Evolutionary conservation across 2,113 vertebrate genomes (phyloP).

Genomic region (Paramisgurnus dabryanus): DNA sequence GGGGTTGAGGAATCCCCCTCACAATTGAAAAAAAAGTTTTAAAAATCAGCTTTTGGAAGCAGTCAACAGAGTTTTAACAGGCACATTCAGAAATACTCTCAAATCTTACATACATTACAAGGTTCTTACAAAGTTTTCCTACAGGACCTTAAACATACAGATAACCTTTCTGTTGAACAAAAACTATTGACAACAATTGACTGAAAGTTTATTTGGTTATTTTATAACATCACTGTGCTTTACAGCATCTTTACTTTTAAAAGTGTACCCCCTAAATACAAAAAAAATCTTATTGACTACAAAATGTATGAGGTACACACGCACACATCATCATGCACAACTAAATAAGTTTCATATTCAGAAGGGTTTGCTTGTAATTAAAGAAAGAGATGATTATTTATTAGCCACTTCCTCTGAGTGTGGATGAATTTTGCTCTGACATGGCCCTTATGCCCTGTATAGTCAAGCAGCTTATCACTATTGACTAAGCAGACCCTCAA

Average conservation of each 20-base stretch:
- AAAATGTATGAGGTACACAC: neutral
- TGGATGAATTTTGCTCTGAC: conserved; percentile 8
- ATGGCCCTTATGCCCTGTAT: neutral
- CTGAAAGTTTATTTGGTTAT: too few species aligned
- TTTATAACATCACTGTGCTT: too few species aligned
- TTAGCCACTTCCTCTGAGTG: conserved; percentile 22
- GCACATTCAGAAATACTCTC: too few species aligned
- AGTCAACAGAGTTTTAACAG: neutral
- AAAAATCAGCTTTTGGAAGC: too few species aligned
- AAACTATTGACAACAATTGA: too few species aligned
- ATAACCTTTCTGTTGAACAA: too few species aligned
- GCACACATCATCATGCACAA: neutral
- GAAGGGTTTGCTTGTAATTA: neutral
- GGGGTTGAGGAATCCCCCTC: conserved; percentile 3
- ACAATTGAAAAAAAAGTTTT: neutral
- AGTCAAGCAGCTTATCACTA: conserved; percentile 21
- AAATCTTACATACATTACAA: too few species aligned
- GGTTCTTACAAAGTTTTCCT: too few species aligned
- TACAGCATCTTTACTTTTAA: too few species aligned
- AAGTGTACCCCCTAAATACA: too few species aligned
- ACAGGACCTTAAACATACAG: too few species aligned
- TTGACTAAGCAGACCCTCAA: conserved; percentile 35
- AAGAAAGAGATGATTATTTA: neutral
- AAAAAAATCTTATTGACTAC: neutral
- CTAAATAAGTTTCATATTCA: neutral